A percentile compares a stretch with the other conserved stretches of the same genome.
Conservation (phyloP, 2,113 vertebrate genomes). For the Rhinogobius similis region DNA sequence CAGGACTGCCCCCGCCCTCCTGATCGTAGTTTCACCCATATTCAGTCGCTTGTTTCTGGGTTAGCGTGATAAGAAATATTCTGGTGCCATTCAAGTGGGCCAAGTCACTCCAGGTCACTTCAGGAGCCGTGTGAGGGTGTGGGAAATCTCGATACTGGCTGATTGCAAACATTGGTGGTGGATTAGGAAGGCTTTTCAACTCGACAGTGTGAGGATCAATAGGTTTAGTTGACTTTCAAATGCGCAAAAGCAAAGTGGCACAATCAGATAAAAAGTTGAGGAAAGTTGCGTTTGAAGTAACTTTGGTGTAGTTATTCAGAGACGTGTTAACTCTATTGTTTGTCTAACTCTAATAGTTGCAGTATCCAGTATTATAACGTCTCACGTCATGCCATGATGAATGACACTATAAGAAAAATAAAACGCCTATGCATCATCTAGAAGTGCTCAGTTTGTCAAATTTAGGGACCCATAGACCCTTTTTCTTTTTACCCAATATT, state of each 20-base stretch:
- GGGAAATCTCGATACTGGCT: conserved; percentile 1
- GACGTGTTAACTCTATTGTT: background rate
- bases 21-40: conserved; percentile 15
- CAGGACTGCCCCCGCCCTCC: conserved; percentile 29
- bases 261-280: background rate
- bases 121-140: background rate
- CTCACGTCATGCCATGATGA: no score
- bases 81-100: conserved; percentile 26
- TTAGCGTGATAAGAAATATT: conserved; percentile 21
- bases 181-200: background rate
- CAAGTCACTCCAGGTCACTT: conserved; percentile 14
- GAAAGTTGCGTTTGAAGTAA: background rate
- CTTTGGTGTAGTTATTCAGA: background rate
- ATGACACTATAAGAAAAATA: no score
- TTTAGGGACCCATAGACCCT: background rate
- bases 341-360: background rate
- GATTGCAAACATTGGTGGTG: background rate
- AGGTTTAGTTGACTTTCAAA: conserved; percentile 5
- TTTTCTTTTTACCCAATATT: no score
- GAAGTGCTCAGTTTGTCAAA: background rate
- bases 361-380: no score
- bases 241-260: background rate
- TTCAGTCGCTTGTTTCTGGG: conserved; percentile 19
- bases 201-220: background rate
- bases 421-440: no score